Percentiles rank a stretch among this genome's conserved stretches.
These are phyloP conservation scores for Lamprologus ornatipinnis DNA, from an alignment of 2,113 vertebrate species.

Conservation along the genomic window DNA sequence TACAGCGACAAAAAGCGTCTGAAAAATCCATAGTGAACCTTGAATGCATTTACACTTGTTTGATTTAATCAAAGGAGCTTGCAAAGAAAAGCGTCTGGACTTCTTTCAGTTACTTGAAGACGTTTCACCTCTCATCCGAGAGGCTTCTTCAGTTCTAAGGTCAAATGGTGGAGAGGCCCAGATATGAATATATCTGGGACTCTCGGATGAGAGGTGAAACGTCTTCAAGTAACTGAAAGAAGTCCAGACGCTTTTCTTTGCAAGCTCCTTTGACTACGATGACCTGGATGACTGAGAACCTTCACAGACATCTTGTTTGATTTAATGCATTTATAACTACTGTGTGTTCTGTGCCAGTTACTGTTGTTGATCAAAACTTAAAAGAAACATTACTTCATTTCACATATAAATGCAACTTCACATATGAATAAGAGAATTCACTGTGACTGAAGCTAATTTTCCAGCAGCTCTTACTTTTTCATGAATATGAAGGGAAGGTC, in stretches of 20 bases:
- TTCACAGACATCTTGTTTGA: background rate
- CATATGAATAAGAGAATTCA: background rate
- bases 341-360: background rate
- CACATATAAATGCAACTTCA: background rate
- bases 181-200: no score
- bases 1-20: background rate
- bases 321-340: background rate
- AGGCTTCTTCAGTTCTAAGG: no score
- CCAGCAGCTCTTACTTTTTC: conserved; percentile 22
- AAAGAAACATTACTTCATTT: background rate
- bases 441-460: conserved; percentile 5
- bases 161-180: no score
- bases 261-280: no score
- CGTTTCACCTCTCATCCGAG: no score
- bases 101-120: no score
- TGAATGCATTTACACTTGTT: background rate
- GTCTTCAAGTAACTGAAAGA: no score
- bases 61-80: background rate
- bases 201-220: no score
- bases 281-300: no score
- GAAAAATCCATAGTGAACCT: background rate
- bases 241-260: no score
- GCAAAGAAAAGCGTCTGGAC: no score
- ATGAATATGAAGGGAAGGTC: conserved; percentile 12
- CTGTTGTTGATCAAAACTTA: background rate